Conservation (phyloP, 2,797 vertebrate species). For the Uromys caudimaculatus region DNA sequence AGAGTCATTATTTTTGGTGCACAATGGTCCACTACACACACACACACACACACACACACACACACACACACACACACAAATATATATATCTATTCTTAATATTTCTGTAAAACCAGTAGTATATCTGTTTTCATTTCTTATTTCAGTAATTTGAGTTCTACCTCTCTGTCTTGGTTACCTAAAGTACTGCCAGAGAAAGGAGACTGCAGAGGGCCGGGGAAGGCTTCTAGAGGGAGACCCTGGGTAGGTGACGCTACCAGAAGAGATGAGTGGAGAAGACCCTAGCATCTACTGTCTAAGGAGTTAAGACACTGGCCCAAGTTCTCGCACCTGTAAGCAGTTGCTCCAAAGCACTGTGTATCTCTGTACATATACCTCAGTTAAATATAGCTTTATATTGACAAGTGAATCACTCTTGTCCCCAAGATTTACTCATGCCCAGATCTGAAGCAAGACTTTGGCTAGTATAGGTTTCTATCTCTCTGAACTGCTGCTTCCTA, state of each 20-base stretch:
- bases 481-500: neutral
- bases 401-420: neutral
- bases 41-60: too few species aligned
- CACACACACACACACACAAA: neutral
- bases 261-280: neutral
- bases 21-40: neutral
- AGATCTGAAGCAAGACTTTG: neutral
- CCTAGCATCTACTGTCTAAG: neutral
- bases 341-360: neutral
- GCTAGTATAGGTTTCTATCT: neutral
- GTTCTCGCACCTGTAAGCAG: neutral
- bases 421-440: neutral
- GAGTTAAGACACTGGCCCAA: neutral
- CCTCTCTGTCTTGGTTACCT: neutral
- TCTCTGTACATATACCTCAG: neutral
- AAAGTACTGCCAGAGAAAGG: neutral
- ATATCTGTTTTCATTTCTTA: neutral
- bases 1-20: neutral
- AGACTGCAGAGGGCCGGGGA: neutral
- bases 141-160: neutral
- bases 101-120: constrained; percentile 23
- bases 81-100: neutral
- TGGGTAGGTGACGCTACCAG: neutral
- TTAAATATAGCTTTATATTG: neutral
- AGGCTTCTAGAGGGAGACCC: neutral